Base-by-base conservation (phyloP, 2,888 invertebrate genomes). In the Aphelenchoides bicaudatus region DNA sequence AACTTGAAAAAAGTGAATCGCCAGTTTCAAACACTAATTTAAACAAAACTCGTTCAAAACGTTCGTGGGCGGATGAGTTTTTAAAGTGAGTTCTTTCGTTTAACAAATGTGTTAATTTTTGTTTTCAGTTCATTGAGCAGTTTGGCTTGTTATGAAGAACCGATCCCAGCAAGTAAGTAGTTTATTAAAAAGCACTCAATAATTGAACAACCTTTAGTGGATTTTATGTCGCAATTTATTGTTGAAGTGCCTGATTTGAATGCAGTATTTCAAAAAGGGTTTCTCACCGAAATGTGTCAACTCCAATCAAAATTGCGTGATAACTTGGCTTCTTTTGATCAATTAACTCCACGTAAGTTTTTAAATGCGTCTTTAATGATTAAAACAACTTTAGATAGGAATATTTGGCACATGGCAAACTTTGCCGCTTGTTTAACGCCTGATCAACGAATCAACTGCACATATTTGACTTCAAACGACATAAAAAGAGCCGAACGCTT, bases 141-240 rank as follows among this genome's bases (percentile, higher is more conserved):
- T 25, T 67, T 77, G 16, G 67, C 74, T 16, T 77, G 77, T 39
- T 77, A 77, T 54, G 75, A 77, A 54, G 63, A 72, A 16, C 70
- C 74, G n/a, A 66, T 77, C 56, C 77, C 66, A 28, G 65, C 68
- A 19, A 66, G 65, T 68, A 58, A 59, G n/a, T n/a, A n/a, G 38
- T 59, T 1, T 13, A 54, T 49, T 23, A 10, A 52, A n/a, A 52
- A 13, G 16, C 16, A 34, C 16, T 34, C 34, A n/a, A 43, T 19
- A 6, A 25, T n/a, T 21, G 23, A 10, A 10, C 34, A n/a, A 13
- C 5, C 57, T 75, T 55, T 58, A 75, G 76, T 76, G 76, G 67
- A 73, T 30, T 76, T 72, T 59, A 67, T 76, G 19, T 64, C 73
- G 19, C 76, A 76, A 62, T 54, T 76, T 30, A 61, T 76, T 2